Evolutionary conservation across 2,113 vertebrate species (phyloP).

Genomic region (Saguinus imperator): DNA sequence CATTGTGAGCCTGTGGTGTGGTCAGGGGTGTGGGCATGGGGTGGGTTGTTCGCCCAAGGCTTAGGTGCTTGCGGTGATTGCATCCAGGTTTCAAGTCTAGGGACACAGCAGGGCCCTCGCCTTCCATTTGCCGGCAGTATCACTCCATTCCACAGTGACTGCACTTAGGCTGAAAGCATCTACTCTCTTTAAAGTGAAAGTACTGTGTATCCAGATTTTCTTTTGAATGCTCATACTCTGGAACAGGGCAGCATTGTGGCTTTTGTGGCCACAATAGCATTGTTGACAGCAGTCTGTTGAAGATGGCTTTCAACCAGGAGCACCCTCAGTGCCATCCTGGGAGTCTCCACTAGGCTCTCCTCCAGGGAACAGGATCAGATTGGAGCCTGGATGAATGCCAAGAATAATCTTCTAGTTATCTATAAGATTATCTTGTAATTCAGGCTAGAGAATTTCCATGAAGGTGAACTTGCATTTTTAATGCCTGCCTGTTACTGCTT

Average conservation of each 20-base stretch:
- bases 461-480: background rate
- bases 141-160: background rate
- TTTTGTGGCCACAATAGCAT: background rate
- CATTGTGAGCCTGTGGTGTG: fast-evolving
- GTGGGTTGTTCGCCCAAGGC: background rate
- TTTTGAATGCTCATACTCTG: background rate
- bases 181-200: background rate
- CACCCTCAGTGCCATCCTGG: background rate
- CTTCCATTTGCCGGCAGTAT: background rate
- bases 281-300: background rate
- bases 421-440: background rate
- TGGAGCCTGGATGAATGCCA: background rate
- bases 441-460: background rate
- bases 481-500: background rate
- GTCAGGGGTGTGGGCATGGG: background rate
- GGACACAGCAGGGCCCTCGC: no score
- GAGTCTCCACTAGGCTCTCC: background rate
- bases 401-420: background rate
- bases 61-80: no score
- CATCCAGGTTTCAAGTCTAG: background rate
- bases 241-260: background rate
- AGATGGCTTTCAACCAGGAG: background rate
- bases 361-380: background rate
- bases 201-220: background rate
- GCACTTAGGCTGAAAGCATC: background rate